Conservation (phyloP, 2,888 invertebrate species). For the Sarcophaga rosellei region DNA sequence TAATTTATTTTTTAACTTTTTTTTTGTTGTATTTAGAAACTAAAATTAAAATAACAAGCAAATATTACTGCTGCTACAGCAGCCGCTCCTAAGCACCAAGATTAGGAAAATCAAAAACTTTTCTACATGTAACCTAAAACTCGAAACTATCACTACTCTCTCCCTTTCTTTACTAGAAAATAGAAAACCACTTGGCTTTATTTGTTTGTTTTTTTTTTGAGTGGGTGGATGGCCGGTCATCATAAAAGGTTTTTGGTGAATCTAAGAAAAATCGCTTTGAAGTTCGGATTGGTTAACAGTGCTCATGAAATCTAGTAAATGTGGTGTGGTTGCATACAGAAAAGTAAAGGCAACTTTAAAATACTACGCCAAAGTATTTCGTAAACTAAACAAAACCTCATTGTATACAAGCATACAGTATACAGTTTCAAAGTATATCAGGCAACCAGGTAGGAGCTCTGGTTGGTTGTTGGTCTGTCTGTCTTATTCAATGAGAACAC, state of each 20-base stretch:
- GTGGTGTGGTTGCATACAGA: conserved; percentile 53
- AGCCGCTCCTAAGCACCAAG: neutral
- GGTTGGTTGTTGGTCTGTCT: neutral
- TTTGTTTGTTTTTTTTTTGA: conserved; percentile 3
- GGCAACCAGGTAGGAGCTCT: conserved; percentile 43
- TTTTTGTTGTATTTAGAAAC: conserved; percentile 14
- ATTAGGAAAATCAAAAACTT: conserved; percentile 43
- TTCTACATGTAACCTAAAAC: conserved; percentile 49
- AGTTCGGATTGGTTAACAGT: conserved; percentile 50
- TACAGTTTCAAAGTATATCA: conserved; percentile 26
- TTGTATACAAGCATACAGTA: conserved; percentile 14
- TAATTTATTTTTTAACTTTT: no score
- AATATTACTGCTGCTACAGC: neutral
- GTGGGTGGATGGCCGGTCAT: neutral
- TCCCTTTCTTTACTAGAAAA: neutral
- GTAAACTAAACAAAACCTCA: conserved; percentile 57
- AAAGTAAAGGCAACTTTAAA: conserved; percentile 16
- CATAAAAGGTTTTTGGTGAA: conserved; percentile 24
- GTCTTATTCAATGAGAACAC: neutral
- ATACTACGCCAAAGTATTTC: conserved; percentile 56
- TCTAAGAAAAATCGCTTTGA: conserved; percentile 67
- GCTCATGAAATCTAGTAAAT: conserved; percentile 38
- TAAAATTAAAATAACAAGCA: conserved; percentile 46
- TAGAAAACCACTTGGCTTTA: conserved; percentile 29
- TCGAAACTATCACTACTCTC: conserved; percentile 21